These are phyloP conservation scores for Acanthosepion esculentum DNA, from an alignment of 2,888 invertebrate genomes.

Conservation along the genomic window DNA sequence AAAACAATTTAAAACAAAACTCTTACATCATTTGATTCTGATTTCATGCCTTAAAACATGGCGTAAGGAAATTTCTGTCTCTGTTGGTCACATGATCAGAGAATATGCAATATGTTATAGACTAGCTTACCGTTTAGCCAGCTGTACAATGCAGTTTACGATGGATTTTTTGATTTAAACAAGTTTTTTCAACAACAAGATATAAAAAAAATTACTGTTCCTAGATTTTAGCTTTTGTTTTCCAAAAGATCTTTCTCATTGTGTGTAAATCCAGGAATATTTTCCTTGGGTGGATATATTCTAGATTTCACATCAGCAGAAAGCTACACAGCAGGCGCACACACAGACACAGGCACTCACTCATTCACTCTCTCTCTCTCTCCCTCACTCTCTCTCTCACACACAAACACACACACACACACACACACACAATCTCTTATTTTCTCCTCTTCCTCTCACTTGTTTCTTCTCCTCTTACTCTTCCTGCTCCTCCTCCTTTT, in stretches of 20 bases:
- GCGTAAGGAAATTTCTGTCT: conserved; percentile 25
- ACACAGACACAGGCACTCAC: conserved; percentile 45
- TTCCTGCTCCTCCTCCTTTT: not conserved
- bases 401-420: not conserved
- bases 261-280: conserved; percentile 39
- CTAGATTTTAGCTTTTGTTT: conserved; percentile 36
- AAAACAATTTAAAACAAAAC: not conserved
- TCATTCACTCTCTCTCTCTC: not conserved
- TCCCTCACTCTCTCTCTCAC: not conserved
- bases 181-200: not conserved
- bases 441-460: not conserved
- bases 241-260: not conserved
- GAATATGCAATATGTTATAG: not conserved
- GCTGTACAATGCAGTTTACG: conserved; percentile 25
- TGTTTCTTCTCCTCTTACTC: not conserved
- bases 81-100: conserved; percentile 16
- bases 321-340: conserved; percentile 41
- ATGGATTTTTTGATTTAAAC: not conserved
- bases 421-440: not conserved
- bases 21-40: not conserved
- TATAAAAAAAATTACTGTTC: not conserved
- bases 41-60: conserved; percentile 33
- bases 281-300: conserved; percentile 38
- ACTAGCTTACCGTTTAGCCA: conserved; percentile 44
- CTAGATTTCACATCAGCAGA: conserved; percentile 40